These are phyloP conservation scores for Dipus sagitta DNA, from an alignment of 2,797 vertebrate genomes.

Conservation along the genomic window DNA sequence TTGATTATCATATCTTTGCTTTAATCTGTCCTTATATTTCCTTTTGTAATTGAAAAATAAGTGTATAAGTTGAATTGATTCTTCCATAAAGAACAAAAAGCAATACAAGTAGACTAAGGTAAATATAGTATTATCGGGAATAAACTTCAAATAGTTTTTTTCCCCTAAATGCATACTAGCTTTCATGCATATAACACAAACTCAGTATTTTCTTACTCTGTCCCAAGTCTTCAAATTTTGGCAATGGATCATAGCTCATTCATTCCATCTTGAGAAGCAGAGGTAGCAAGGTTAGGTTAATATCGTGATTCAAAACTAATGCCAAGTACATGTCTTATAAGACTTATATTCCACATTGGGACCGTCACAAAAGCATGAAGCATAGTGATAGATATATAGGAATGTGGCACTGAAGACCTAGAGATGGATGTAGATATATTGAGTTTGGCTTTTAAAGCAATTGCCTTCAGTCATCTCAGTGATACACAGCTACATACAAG, in stretches of 20 bases:
- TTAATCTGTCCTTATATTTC: not conserved
- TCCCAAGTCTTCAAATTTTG: conserved; percentile 10
- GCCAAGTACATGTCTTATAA: conserved; percentile 47
- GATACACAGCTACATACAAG: conserved; percentile 57
- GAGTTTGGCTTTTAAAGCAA: conserved; percentile 66
- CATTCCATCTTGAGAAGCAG: conserved; percentile 31
- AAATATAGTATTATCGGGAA: not conserved
- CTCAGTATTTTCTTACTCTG: not conserved
- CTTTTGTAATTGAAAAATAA: conserved; percentile 12
- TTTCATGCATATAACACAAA: conserved; percentile 6
- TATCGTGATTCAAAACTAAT: conserved; percentile 63
- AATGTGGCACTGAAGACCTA: conserved; percentile 5
- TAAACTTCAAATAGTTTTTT: not conserved
- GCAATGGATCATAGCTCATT: conserved; percentile 48
- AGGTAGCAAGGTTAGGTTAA: conserved; percentile 48
- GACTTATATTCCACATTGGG: conserved; percentile 50
- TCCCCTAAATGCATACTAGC: not conserved
- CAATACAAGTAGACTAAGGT: not conserved
- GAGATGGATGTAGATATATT: conserved; percentile 60
- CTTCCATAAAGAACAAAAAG: not conserved
- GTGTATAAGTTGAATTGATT: not conserved
- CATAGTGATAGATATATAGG: conserved; percentile 58
- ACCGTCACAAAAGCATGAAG: not conserved
- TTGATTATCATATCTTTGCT: not conserved
- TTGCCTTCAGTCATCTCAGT: conserved; percentile 66